These are phyloP conservation scores for Anoncus sp. DNA, from an alignment of 2,888 invertebrate species.

Conservation along the genomic window DNA sequence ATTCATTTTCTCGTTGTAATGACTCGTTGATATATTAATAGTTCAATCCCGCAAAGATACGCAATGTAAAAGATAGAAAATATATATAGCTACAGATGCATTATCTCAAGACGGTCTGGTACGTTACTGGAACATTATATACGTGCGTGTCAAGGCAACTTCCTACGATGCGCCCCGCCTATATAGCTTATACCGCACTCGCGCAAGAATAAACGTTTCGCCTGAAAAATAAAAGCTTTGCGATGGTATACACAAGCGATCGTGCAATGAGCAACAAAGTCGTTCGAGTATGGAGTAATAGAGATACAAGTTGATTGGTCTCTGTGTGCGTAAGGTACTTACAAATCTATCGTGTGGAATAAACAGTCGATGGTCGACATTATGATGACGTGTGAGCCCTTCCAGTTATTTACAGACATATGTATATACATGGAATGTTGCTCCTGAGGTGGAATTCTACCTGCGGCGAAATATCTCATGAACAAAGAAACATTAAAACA, in stretches of 20 bases:
- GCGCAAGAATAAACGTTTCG: constrained; percentile 52
- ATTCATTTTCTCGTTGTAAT: constrained; percentile 37
- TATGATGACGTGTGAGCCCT: background rate
- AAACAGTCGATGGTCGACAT: constrained; percentile 6
- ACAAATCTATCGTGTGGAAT: no score
- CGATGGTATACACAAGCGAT: no score
- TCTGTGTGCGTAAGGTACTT: no score
- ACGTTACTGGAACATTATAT: constrained; percentile 59
- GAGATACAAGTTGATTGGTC: no score
- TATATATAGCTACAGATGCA: constrained; percentile 32
- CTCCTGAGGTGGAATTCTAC: no score
- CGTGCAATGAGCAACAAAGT: no score
- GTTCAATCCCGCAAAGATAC: background rate
- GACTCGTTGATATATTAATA: constrained; percentile 46
- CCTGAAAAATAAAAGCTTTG: constrained; percentile 22
- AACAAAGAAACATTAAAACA: background rate
- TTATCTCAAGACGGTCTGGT: constrained; percentile 36
- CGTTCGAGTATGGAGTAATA: no score
- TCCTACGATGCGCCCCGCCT: constrained; percentile 62
- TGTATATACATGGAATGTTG: no score
- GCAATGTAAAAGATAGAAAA: no score
- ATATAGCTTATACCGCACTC: constrained; percentile 39
- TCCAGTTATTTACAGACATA: no score
- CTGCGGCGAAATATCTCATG: no score
- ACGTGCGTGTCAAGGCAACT: constrained; percentile 67